A percentile compares a stretch with the other conserved stretches of the same genome.
phyloP scores from a whole-genome alignment of 1,140 invertebrate species.

The Calephelis virginiensis region DNA sequence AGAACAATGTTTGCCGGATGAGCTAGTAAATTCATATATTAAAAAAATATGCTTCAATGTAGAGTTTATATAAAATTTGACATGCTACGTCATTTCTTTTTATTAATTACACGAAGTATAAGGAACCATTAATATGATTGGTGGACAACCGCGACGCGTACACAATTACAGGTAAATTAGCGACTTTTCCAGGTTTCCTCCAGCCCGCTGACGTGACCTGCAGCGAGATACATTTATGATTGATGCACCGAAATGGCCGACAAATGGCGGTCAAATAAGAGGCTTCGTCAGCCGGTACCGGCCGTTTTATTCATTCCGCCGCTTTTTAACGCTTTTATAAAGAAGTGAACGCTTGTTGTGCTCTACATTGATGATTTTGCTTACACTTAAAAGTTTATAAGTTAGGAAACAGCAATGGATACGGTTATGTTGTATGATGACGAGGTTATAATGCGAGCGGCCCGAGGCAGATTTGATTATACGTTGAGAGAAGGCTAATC shows the following conservation, averaged over 20 bases:
- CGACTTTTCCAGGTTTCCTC: conserved; percentile 72
- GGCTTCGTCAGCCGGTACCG: conserved; percentile 68
- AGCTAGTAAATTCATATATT: no score
- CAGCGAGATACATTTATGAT: conserved; percentile 74
- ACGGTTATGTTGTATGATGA: conserved; percentile 15
- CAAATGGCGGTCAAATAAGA: conserved; percentile 77
- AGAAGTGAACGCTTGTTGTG: conserved; percentile 15
- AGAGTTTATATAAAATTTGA: no score
- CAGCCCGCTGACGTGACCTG: conserved; percentile 68
- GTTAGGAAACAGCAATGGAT: conserved; percentile 37
- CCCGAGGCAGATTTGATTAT: conserved; percentile 76
- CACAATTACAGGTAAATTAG: conserved; percentile 66
- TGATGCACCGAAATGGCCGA: conserved; percentile 74
- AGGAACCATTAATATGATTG: conserved; percentile 1
- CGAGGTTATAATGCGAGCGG: conserved; percentile 40
- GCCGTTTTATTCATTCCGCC: conserved; percentile 52
- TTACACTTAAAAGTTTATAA: no score
- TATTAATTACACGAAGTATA: background rate
- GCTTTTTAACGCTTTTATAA: conserved; percentile 41
- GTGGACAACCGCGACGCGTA: background rate
- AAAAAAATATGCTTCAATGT: no score
- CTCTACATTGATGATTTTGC: conserved; percentile 39
- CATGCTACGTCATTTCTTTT: background rate
- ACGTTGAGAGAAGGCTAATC: conserved; percentile 76
- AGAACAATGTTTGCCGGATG: no score